Base-by-base conservation (phyloP, 2,113 vertebrate genomes). In the Poeciliopsis retropinna region DNA sequence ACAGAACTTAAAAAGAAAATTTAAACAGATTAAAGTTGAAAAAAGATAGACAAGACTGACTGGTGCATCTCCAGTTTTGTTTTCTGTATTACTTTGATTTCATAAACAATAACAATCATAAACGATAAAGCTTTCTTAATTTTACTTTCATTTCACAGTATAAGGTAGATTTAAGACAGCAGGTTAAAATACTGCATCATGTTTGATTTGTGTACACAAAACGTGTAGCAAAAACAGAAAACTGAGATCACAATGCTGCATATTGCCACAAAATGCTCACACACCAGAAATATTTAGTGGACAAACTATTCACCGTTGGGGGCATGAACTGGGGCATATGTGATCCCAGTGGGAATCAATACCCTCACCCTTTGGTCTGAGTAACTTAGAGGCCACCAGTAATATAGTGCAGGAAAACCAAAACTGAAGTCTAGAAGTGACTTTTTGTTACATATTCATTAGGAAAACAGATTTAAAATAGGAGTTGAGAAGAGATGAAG, bases 291-390 rank as follows among this genome's bases (percentile, higher is more conserved):
- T 57, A 73, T 41, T 57, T 1, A 67, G 54, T 25, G 39, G 37
- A 41, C 15, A 41, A 64, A 44, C 15, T 37, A 66, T 29, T 15
- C 60, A 22, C 44, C 5, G 66, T 12, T 87, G 73, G 64, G 64
- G 77, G 60, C 41, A 67, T 54, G 72, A 71, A 71, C 44, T 61
- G 30, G 61, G 69, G 19, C 67, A 82, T 79, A 64, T 75, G 81
- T 70, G 57, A 63, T 67, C 71, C 80, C 82, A 73, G 64, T 73
- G 68, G 73, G 73, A 85, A 72, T 60, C 37, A 27, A 69, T 65
- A n/a, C 57, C 73, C 37, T 61, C 68, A 13, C 70, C 63, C 79
- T 67, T 28, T 76, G 30, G 70, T 76, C 39, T 76, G 37, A 63
- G 54, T 31, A 64, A 71, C 31, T 57, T 25, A 37, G 28, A 13